A percentile compares a stretch with the other conserved stretches of the same genome.
Evolutionary conservation across 2,888 invertebrate species (phyloP).

Genomic region (Temnothorax unifasciatus): DNA sequence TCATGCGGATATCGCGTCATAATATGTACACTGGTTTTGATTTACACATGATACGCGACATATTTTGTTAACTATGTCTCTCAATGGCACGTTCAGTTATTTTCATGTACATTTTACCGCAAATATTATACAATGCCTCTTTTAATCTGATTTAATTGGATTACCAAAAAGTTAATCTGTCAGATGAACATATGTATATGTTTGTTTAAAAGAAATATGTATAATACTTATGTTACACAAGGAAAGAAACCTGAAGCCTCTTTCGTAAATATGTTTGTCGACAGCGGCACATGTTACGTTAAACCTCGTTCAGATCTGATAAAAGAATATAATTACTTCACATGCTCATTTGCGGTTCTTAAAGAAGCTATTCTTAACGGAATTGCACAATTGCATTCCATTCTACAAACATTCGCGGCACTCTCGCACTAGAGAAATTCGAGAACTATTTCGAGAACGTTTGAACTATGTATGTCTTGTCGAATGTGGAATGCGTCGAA

Average conservation of each 20-base stretch:
- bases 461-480: not conserved
- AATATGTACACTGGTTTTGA: not conserved
- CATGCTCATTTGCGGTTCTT: not conserved
- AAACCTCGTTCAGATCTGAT: not conserved
- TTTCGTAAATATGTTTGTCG: not conserved
- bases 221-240: not conserved
- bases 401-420: not conserved
- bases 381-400: not conserved
- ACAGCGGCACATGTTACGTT: not conserved
- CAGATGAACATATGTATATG: not conserved
- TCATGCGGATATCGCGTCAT: constrained; percentile 6
- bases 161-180: not conserved
- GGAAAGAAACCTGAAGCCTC: not conserved
- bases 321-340: not conserved
- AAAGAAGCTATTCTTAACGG: not conserved
- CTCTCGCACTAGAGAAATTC: not conserved
- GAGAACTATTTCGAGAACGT: not conserved
- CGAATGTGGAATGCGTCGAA: constrained; percentile 5
- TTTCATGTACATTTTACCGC: constrained; percentile 15
- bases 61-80: constrained; percentile 9
- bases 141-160: not conserved
- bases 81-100: not conserved
- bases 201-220: too few relatives aligned
- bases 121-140: not conserved
- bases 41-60: constrained; percentile 23